phyloP scores from a whole-genome alignment of 2,888 invertebrate species.

The Lasioglossum figueresi region DNA sequence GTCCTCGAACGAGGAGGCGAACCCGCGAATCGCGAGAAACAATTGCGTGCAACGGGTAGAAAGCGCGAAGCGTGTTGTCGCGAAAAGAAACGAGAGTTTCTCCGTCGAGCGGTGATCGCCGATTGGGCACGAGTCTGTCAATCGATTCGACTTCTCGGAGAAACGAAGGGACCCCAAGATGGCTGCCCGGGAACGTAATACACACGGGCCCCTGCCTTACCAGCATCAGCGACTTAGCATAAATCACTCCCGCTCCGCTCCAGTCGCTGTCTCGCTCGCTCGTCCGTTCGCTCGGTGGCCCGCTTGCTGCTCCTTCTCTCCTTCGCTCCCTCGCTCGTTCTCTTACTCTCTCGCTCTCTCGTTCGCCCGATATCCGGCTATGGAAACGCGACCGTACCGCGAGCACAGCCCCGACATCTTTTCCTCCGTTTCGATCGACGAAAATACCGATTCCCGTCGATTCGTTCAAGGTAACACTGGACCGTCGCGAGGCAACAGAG shows the following conservation, averaged over 20 bases:
- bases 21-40: background rate
- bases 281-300: constrained; percentile 76
- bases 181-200: constrained; percentile 71
- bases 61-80: constrained; percentile 27
- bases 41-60: background rate
- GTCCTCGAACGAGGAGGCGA: background rate
- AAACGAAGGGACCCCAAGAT: constrained; percentile 73
- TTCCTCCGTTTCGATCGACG: constrained; percentile 5
- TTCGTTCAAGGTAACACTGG: background rate
- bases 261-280: constrained; percentile 56
- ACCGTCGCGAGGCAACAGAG: background rate
- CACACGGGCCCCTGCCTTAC: constrained; percentile 77
- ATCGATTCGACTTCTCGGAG: constrained; percentile 68
- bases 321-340: constrained; percentile 63
- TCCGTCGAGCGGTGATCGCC: constrained; percentile 60
- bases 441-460: constrained; percentile 17
- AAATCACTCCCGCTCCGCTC: constrained; percentile 82
- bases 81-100: constrained; percentile 62
- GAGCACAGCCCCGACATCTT: constrained; percentile 38
- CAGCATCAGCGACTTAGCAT: constrained; percentile 81
- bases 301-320: constrained; percentile 54
- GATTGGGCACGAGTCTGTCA: constrained; percentile 69
- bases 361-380: constrained; percentile 63
- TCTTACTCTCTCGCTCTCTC: constrained; percentile 42
- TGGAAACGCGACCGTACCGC: constrained; percentile 66